Percentiles rank a stretch among this genome's conserved stretches.
Conservation (phyloP, 2,113 vertebrate genomes). For the Hypomesus transpacificus region DNA sequence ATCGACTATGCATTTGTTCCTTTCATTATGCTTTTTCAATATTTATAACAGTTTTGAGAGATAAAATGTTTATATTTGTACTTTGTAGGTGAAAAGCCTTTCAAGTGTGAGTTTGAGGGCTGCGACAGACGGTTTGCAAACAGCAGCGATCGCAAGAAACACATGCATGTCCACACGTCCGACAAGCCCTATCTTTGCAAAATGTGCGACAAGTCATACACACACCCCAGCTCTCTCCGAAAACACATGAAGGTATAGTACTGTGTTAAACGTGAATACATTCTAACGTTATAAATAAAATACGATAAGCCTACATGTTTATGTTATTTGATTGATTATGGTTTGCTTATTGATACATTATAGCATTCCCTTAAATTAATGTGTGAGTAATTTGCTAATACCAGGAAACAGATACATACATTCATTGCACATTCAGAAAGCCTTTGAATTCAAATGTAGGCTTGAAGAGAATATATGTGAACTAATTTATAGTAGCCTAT, state of each 20-base stretch:
- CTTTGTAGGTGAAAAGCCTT: conserved; percentile 93
- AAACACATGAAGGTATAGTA: conserved; percentile 99
- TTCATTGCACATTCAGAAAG: no score
- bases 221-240: conserved; percentile 96
- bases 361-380: no score
- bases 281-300: neutral
- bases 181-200: conserved; percentile 99
- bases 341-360: neutral
- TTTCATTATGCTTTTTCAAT: neutral
- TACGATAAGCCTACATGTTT: neutral
- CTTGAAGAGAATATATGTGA: no score
- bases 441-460: no score
- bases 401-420: no score
- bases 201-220: conserved; percentile 99
- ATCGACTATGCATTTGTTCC: no score
- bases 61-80: conserved; percentile 1
- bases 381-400: no score
- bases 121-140: conserved; percentile 98
- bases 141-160: conserved; percentile 99
- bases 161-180: conserved; percentile 99
- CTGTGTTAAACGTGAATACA: neutral
- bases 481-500: no score
- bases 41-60: neutral
- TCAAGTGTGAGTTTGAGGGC: conserved; percentile 98
- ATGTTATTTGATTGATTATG: neutral